Evolutionary conservation across 2,797 vertebrate species (phyloP).

Genomic region (Rhinella marina): DNA sequence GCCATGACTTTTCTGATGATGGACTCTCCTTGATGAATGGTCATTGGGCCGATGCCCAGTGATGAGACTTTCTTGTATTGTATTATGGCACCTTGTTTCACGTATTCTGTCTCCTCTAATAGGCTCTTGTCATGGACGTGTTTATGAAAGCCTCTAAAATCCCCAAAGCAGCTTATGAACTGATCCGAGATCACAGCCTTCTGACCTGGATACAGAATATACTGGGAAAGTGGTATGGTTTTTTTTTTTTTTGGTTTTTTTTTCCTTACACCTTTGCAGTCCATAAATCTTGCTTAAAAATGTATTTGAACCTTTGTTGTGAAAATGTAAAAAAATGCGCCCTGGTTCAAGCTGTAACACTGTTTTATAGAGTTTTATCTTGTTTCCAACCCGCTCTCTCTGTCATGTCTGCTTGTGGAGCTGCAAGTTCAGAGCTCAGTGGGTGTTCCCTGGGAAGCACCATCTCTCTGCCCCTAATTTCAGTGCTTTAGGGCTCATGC

Average conservation of each 20-base stretch:
- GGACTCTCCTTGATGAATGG: background rate
- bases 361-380: background rate
- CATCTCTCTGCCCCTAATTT: background rate
- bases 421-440: background rate
- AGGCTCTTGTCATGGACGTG: constrained; percentile 85
- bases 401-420: background rate
- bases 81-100: background rate
- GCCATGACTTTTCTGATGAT: background rate
- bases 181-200: constrained; percentile 85
- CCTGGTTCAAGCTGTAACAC: background rate
- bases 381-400: background rate
- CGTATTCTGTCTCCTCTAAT: background rate
- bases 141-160: constrained; percentile 77
- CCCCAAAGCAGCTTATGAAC: constrained; percentile 83
- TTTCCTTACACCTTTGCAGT: no score
- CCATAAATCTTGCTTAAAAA: background rate
- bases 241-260: background rate
- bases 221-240: constrained; percentile 79
- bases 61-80: no score
- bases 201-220: constrained; percentile 84
- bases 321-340: background rate
- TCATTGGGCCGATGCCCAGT: no score
- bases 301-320: background rate
- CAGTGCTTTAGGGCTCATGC: background rate
- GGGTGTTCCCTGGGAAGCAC: background rate